Evolutionary conservation across 2,113 vertebrate genomes (phyloP).

Genomic region (Nematolebias whitei): DNA sequence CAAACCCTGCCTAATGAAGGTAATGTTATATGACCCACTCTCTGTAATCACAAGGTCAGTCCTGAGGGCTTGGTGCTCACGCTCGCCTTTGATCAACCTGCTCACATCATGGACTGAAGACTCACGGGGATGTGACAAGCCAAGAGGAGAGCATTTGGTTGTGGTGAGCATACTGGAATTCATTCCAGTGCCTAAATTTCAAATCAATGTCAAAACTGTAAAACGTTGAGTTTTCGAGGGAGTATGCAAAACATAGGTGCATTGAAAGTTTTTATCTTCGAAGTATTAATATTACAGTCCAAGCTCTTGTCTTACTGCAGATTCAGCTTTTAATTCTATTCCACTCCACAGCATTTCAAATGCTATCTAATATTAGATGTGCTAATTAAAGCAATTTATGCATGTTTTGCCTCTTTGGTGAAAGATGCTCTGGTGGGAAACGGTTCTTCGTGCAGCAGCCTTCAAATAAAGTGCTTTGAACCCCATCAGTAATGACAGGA

Average conservation of each 20-base stretch:
- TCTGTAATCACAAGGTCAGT: conserved; percentile 47
- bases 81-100: conserved; percentile 24
- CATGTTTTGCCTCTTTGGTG: conserved; percentile 49
- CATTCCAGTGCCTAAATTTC: not conserved
- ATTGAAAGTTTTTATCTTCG: not conserved
- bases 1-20: conserved; percentile 62
- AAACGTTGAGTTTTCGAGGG: not conserved
- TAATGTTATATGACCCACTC: conserved; percentile 35
- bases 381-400: conserved; percentile 69
- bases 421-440: conserved; percentile 58
- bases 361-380: conserved; percentile 57
- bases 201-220: conserved; percentile 1
- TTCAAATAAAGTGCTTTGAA: conserved; percentile 59
- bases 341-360: conserved; percentile 44
- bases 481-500: conserved; percentile 59
- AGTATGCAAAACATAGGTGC: not conserved
- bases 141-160: conserved; percentile 7
- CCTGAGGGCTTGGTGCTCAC: conserved; percentile 38
- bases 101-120: conserved; percentile 21
- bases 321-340: conserved; percentile 39
- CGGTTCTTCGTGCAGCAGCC: conserved; percentile 59
- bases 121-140: conserved; percentile 5
- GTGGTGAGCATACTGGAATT: conserved; percentile 19
- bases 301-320: conserved; percentile 2
- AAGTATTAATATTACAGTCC: not conserved